These are phyloP conservation scores for Aporrectodea caliginosa DNA, from an alignment of 1,140 invertebrate genomes.

Conservation along the genomic window DNA sequence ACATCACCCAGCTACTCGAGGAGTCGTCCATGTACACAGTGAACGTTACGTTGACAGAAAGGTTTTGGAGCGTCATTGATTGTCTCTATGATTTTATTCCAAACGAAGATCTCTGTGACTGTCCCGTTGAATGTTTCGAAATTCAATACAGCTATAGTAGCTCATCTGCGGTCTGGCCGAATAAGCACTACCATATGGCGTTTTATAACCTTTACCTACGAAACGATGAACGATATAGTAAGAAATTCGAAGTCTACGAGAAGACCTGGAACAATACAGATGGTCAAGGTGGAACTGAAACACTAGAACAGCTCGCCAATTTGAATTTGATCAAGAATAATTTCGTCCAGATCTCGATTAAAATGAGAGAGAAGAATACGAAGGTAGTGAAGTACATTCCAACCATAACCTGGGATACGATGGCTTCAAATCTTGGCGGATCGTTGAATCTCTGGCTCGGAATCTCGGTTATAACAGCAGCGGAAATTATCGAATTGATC, in stretches of 20 bases:
- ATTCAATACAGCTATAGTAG: background rate
- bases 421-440: no score
- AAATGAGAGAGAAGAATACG: no score
- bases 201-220: background rate
- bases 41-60: background rate
- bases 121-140: background rate
- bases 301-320: background rate
- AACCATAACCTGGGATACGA: no score
- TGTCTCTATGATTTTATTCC: background rate
- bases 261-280: background rate
- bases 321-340: background rate
- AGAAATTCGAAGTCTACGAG: background rate
- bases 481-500: no score
- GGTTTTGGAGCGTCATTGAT: background rate
- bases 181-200: background rate
- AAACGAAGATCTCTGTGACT: background rate
- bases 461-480: no score
- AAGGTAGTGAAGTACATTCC: no score
- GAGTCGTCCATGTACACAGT: background rate
- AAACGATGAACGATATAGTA: background rate
- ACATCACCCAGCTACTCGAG: background rate
- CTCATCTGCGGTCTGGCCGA: background rate
- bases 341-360: background rate
- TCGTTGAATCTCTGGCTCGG: no score
- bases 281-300: background rate